A percentile compares a stretch with the other conserved stretches of the same genome.
These are phyloP conservation scores for Euwallacea similis DNA, from an alignment of 1,140 invertebrate genomes.

Conservation along the genomic window DNA sequence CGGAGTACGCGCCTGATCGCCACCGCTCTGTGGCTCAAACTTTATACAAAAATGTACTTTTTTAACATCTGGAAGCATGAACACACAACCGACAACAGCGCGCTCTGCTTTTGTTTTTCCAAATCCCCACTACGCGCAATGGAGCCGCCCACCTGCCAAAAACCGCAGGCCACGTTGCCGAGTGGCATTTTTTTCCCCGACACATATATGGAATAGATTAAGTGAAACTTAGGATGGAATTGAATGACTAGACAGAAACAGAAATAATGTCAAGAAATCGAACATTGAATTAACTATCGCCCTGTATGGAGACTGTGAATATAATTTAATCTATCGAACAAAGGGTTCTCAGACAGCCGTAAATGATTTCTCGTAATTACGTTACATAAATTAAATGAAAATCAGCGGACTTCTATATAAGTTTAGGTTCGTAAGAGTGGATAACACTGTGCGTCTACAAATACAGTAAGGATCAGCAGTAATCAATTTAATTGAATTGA, in stretches of 20 bases:
- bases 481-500: constrained; percentile 33
- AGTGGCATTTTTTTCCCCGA: no score
- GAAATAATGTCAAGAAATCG: neutral
- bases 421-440: constrained; percentile 14
- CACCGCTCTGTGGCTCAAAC: no score
- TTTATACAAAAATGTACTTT: no score
- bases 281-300: neutral
- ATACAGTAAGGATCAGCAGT: constrained; percentile 27
- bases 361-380: constrained; percentile 27
- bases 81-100: no score
- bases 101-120: no score
- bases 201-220: no score
- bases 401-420: constrained; percentile 20
- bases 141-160: no score
- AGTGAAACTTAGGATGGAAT: neutral
- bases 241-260: neutral
- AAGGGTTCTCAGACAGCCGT: constrained; percentile 28
- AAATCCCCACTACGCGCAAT: no score
- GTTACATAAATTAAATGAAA: constrained; percentile 28
- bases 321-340: constrained; percentile 27
- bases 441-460: constrained; percentile 28
- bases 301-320: neutral
- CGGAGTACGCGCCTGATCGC: no score
- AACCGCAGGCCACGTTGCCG: no score
- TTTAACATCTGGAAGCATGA: no score